Percentiles rank a stretch among this genome's conserved stretches.
Conservation (phyloP, 2,888 invertebrate genomes). For the Diaprepes abbreviatus region DNA sequence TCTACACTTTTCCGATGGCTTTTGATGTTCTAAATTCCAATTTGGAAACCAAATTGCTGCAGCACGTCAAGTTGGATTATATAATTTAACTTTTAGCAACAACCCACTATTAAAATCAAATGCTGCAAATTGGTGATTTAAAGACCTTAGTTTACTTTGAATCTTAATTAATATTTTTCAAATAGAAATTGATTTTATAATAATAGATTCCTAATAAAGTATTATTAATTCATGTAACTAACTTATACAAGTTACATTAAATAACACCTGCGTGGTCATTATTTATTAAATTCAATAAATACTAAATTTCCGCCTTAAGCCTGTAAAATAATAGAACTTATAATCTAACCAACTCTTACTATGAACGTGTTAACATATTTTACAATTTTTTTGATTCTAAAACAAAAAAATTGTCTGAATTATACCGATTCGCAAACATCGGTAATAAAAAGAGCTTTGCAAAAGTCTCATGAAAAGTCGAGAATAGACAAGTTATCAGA, state of each 20-base stretch:
- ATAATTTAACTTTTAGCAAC: no score
- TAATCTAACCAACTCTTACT: neutral
- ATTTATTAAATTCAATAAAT: conserved; percentile 46
- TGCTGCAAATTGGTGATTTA: no score
- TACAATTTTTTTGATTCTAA: conserved; percentile 12
- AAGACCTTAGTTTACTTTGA: no score
- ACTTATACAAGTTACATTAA: conserved; percentile 7
- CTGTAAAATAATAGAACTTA: neutral
- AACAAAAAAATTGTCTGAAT: neutral
- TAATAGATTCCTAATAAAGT: conserved; percentile 16
- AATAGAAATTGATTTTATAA: no score
- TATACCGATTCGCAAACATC: neutral
- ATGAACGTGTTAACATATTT: conserved; percentile 12
- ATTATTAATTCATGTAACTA: neutral
- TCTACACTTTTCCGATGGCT: no score
- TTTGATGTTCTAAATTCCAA: no score
- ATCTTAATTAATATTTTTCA: no score
- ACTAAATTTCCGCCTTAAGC: conserved; percentile 2
- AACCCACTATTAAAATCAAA: no score
- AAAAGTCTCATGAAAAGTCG: conserved; percentile 65
- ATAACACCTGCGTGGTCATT: conserved; percentile 42
- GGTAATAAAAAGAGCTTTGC: conserved; percentile 60
- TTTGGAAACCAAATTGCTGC: no score
- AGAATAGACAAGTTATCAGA: conserved; percentile 63
- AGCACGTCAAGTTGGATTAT: no score